Evolutionary conservation across 2,113 vertebrate species (phyloP).

Genomic region (Sinosuthora webbiana): DNA sequence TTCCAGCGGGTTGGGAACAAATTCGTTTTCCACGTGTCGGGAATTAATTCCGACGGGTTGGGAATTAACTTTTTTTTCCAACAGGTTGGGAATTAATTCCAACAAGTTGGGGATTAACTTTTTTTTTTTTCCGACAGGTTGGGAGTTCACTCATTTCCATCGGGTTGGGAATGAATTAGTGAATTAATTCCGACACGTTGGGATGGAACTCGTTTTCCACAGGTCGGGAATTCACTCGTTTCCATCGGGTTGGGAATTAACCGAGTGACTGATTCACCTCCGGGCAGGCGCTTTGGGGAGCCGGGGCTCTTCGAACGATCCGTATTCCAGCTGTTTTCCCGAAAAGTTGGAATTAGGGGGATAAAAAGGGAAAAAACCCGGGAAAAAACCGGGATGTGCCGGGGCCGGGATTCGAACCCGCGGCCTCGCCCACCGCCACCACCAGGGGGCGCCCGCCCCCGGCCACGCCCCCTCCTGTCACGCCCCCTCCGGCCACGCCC

Average conservation of each 20-base stretch:
- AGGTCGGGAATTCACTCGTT: background rate
- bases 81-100: background rate
- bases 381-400: rapidly evolving
- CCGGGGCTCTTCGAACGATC: rapidly evolving
- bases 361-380: rapidly evolving
- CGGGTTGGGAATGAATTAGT: background rate
- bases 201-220: background rate
- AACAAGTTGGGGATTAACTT: background rate
- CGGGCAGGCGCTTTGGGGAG: too few relatives aligned
- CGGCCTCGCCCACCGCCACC: rapidly evolving
- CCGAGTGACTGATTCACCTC: too few relatives aligned
- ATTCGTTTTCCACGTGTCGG: background rate
- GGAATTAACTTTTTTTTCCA: background rate
- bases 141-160: background rate
- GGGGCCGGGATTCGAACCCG: background rate
- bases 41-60: background rate
- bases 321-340: rapidly evolving
- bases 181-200: background rate
- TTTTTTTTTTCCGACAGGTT: background rate
- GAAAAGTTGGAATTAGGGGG: rapidly evolving
- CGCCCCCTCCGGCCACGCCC: background rate
- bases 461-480: background rate
- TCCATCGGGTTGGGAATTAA: background rate
- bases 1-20: background rate
- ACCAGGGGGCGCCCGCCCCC: background rate